Conservation (phyloP, 1,140 invertebrate species). For the Cylas formicarius region DNA sequence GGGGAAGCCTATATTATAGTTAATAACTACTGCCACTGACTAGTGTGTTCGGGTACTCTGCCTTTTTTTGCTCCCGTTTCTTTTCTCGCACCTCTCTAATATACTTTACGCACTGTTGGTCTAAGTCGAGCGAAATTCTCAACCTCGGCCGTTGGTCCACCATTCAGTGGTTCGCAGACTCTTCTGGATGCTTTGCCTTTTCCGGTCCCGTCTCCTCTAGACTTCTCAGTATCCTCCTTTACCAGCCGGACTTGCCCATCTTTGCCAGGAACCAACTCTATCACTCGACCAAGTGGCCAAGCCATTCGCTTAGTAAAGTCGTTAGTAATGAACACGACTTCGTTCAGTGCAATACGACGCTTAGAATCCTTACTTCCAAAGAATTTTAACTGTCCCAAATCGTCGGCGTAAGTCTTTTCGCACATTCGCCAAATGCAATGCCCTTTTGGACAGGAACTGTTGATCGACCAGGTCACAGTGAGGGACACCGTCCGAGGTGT, state of each 20-base stretch:
- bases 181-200: too few relatives aligned
- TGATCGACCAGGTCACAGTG: slow-evolving; percentile 19
- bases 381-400: slow-evolving; percentile 17
- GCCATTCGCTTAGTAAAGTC: slow-evolving; percentile 8
- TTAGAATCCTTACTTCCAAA: slow-evolving; percentile 1
- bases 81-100: too few relatives aligned
- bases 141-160: too few relatives aligned
- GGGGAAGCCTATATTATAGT: too few relatives aligned
- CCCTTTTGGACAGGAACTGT: slow-evolving; percentile 2
- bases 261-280: slow-evolving; percentile 2
- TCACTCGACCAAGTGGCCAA: slow-evolving; percentile 4
- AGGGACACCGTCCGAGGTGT: slow-evolving; percentile 12
- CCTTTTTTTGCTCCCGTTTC: too few relatives aligned
- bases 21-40: too few relatives aligned
- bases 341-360: slow-evolving; percentile 3
- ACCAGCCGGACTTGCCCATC: slow-evolving; percentile 8
- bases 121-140: too few relatives aligned
- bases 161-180: too few relatives aligned
- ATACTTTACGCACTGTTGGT: too few relatives aligned
- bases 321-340: slow-evolving; percentile 12
- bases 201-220: too few relatives aligned
- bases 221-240: too few relatives aligned
- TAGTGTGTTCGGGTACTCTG: too few relatives aligned
- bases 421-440: slow-evolving; percentile 11
- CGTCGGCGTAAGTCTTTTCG: slow-evolving; percentile 10